Evolutionary conservation across 2,888 invertebrate species (phyloP).

Genomic region (Pristionchus entomophagus): DNA sequence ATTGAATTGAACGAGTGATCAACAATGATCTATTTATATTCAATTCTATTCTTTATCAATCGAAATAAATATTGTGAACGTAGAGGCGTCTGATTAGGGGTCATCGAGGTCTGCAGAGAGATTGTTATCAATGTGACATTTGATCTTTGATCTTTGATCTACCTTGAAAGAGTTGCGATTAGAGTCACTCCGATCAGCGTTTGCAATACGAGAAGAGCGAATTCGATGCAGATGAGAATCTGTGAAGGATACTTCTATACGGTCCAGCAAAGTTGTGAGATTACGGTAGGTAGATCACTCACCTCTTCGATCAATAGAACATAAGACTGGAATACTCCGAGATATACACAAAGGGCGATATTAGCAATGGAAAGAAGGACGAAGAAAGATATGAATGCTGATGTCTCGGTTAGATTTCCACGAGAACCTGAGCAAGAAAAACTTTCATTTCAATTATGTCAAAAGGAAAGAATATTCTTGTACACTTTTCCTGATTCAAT

Average conservation of each 20-base stretch:
- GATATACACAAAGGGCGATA: conserved; percentile 61
- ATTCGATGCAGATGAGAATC: conserved; percentile 53
- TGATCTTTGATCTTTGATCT: conserved; percentile 3
- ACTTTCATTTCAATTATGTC: too few species aligned
- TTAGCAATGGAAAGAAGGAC: conserved; percentile 56
- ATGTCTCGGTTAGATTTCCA: conserved; percentile 64
- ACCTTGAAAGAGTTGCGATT: conserved; percentile 59
- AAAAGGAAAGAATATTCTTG: too few species aligned
- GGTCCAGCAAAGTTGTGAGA: too few species aligned
- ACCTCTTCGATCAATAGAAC: conserved; percentile 59
- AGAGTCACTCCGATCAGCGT: conserved; percentile 56
- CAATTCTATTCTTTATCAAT: neutral
- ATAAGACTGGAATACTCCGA: conserved; percentile 60
- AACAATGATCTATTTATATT: too few species aligned
- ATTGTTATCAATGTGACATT: neutral
- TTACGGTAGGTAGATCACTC: neutral
- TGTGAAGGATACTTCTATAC: too few species aligned
- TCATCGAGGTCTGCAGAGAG: conserved; percentile 3
- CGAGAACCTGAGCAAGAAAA: conserved; percentile 45
- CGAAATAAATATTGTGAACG: neutral
- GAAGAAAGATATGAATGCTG: conserved; percentile 58
- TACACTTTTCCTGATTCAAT: too few species aligned
- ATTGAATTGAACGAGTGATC: neutral
- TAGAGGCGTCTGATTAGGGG: neutral
- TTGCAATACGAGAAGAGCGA: conserved; percentile 57